Evolutionary conservation across 2,797 vertebrate genomes (phyloP).

Genomic region (Chelmon rostratus): DNA sequence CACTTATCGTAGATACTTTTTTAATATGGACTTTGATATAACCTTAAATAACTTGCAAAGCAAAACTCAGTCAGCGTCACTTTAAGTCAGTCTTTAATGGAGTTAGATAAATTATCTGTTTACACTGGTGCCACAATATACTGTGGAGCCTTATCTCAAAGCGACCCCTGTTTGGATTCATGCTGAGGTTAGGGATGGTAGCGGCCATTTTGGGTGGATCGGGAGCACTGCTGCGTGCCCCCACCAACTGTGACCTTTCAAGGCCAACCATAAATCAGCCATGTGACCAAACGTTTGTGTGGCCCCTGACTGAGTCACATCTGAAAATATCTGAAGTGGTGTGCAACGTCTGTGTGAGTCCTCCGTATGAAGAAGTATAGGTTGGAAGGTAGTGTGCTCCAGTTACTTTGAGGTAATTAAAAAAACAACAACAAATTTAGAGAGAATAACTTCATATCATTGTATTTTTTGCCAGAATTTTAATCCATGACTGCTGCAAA

Average conservation of each 20-base stretch:
- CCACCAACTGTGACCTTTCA: slow-evolving; percentile 66
- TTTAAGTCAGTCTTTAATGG: slow-evolving; percentile 57
- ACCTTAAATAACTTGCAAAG: slow-evolving; percentile 52
- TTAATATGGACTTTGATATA: slow-evolving; percentile 69
- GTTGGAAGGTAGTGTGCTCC: neutral
- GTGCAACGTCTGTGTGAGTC: neutral
- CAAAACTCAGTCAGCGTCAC: slow-evolving; percentile 61
- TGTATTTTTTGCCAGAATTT: neutral
- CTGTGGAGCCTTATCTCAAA: slow-evolving; percentile 66
- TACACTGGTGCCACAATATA: slow-evolving; percentile 66
- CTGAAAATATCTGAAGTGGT: slow-evolving; percentile 43
- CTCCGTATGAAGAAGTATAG: slow-evolving; percentile 16
- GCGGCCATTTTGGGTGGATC: slow-evolving; percentile 50
- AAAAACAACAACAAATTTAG: neutral
- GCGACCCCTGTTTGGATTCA: slow-evolving; percentile 35
- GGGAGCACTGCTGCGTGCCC: slow-evolving; percentile 33
- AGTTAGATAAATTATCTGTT: slow-evolving; percentile 56
- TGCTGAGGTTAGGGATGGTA: slow-evolving; percentile 35
- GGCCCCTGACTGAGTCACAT: slow-evolving; percentile 36
- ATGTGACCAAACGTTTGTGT: slow-evolving; percentile 50
- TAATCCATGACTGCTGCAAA: neutral
- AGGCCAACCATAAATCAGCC: slow-evolving; percentile 61
- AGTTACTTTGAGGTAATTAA: slow-evolving; percentile 1
- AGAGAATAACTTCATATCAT: neutral
- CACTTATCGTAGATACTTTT: slow-evolving; percentile 62